Conservation (phyloP, 2,888 invertebrate genomes). For the Dryobota labecula region DNA sequence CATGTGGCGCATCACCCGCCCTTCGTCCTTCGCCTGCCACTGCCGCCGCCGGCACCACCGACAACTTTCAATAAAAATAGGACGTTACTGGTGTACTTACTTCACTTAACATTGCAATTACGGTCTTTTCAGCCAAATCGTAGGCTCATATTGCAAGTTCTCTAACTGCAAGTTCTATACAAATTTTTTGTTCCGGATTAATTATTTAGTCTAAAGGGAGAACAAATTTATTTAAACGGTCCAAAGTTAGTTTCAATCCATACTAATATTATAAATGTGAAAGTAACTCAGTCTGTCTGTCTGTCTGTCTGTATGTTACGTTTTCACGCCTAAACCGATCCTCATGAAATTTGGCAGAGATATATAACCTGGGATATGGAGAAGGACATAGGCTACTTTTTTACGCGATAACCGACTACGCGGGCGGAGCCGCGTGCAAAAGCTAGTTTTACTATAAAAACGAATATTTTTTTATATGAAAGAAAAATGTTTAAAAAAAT, state of each 20-base stretch:
- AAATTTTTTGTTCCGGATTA: not conserved
- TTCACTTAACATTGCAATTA: conserved; percentile 14
- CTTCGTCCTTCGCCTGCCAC: conserved; percentile 70
- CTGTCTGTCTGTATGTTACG: no score
- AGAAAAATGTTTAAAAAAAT: not conserved
- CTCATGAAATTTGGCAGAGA: no score
- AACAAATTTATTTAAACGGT: not conserved
- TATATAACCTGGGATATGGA: no score
- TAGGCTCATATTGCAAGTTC: not conserved
- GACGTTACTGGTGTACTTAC: conserved; percentile 39
- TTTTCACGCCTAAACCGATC: no score
- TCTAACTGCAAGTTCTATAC: not conserved
- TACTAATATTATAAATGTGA: no score
- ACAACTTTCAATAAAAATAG: conserved; percentile 67
- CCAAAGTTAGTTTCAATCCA: not conserved
- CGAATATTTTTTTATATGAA: not conserved
- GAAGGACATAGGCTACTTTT: no score
- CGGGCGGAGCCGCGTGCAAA: no score
- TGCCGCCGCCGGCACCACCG: conserved; percentile 62
- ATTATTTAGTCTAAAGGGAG: conserved; percentile 13
- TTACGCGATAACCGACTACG: no score
- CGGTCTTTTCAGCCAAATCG: not conserved
- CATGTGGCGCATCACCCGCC: conserved; percentile 81
- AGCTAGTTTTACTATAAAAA: conserved; percentile 1
- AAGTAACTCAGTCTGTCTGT: no score